These are phyloP conservation scores for Pycnonotus jocosus DNA, from an alignment of 2,113 vertebrate genomes.

Conservation along the genomic window DNA sequence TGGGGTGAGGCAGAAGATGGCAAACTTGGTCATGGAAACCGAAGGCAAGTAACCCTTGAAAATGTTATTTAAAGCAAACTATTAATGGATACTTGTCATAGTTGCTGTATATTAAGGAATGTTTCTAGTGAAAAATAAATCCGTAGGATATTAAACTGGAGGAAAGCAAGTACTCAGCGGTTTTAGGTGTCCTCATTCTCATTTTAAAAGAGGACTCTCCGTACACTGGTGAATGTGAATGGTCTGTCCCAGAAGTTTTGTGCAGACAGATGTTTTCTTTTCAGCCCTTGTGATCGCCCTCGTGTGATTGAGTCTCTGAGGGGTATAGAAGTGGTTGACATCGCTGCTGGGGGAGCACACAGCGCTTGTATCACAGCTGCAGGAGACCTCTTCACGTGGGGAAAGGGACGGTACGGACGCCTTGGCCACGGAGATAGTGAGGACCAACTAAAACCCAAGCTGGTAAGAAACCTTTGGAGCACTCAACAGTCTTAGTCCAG, in stretches of 20 bases:
- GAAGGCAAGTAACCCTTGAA: constrained; percentile 80
- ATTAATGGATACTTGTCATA: background rate
- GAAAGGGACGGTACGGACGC: constrained; percentile 93
- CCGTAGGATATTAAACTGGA: background rate
- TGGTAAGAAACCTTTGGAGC: constrained; percentile 72
- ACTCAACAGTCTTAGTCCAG: background rate
- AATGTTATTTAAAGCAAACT: background rate
- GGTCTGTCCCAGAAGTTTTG: background rate
- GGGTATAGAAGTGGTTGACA: constrained; percentile 92
- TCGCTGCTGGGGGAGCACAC: constrained; percentile 95
- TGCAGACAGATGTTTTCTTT: background rate
- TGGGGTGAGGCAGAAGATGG: constrained; percentile 99
- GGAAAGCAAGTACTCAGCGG: background rate
- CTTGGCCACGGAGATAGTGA: constrained; percentile 97
- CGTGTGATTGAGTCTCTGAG: constrained; percentile 94
- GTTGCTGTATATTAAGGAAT: background rate
- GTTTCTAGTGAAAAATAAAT: background rate
- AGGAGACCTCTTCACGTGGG: constrained; percentile 97
- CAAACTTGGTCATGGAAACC: constrained; percentile 94
- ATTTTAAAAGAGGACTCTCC: background rate
- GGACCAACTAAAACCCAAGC: constrained; percentile 95
- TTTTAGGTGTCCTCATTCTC: background rate
- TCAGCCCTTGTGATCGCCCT: constrained; percentile 93
- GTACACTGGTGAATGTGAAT: background rate
- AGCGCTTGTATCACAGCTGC: constrained; percentile 94